phyloP scores from a whole-genome alignment of 2,113 vertebrate genomes.

The Lepus timidus region DNA sequence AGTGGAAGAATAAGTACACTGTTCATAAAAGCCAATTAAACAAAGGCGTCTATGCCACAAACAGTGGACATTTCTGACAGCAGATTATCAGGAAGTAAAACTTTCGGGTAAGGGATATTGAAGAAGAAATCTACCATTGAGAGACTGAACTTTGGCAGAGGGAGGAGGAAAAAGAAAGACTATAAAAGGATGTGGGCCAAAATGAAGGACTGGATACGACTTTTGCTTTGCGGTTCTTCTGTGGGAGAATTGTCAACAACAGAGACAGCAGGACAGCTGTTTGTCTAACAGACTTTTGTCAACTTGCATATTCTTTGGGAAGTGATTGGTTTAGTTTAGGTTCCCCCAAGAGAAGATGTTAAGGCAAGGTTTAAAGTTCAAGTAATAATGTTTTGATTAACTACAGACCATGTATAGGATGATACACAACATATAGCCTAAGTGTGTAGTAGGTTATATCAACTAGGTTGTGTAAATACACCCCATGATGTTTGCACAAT shows the following conservation, averaged over 20 bases:
- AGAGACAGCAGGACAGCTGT: not conserved
- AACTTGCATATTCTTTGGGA: not conserved
- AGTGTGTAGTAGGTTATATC: too few species aligned
- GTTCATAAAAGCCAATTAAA: slow-evolving; percentile 65
- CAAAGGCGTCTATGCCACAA: slow-evolving; percentile 66
- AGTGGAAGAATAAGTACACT: slow-evolving; percentile 72
- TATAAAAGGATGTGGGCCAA: not conserved
- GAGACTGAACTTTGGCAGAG: not conserved
- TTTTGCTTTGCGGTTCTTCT: not conserved
- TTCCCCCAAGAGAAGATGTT: not conserved
- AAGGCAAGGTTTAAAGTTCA: not conserved
- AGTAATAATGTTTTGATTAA: too few species aligned
- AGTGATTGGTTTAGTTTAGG: not conserved
- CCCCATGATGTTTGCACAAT: too few species aligned
- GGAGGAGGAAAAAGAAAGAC: not conserved
- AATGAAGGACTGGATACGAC: not conserved
- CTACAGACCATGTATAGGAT: too few species aligned
- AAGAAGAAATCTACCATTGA: not conserved
- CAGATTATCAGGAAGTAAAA: slow-evolving; percentile 66
- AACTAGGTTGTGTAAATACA: too few species aligned
- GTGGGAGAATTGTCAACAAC: not conserved
- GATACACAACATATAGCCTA: too few species aligned
- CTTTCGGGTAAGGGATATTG: slow-evolving; percentile 2
- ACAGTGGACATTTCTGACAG: not conserved
- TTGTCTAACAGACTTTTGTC: not conserved